phyloP scores from a whole-genome alignment of 2,888 invertebrate genomes.

The Protonemura montana region DNA sequence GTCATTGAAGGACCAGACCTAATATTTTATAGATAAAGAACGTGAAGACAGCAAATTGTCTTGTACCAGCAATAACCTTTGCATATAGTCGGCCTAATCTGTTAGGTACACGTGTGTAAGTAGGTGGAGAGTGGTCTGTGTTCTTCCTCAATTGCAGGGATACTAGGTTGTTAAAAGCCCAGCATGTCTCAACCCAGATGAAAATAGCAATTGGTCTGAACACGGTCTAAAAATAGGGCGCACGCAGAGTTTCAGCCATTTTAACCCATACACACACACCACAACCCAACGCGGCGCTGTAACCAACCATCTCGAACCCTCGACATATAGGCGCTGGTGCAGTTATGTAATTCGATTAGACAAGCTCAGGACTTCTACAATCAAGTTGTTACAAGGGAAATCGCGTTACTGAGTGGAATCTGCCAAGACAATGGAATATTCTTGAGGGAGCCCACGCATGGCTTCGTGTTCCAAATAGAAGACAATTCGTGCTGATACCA shows the following conservation, averaged over 20 bases:
- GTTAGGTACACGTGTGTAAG: not conserved
- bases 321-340: not conserved
- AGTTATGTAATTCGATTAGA: not conserved
- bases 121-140: not conserved
- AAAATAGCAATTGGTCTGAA: constrained; percentile 47
- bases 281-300: not conserved
- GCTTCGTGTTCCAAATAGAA: too few species aligned
- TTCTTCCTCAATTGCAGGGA: constrained; percentile 7
- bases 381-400: too few species aligned
- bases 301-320: not conserved
- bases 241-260: constrained; percentile 34
- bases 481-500: too few species aligned
- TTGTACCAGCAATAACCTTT: too few species aligned
- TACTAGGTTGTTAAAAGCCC: constrained; percentile 31
- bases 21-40: too few species aligned
- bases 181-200: constrained; percentile 45
- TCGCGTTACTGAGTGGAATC: too few species aligned
- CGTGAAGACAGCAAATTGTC: too few species aligned
- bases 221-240: constrained; percentile 45
- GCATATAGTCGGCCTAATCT: not conserved
- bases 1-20: too few species aligned
- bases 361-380: not conserved
- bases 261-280: not conserved
- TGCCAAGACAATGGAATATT: not conserved
- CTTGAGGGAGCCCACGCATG: too few species aligned